phyloP scores from a whole-genome alignment of 1,140 invertebrate genomes.

The Chionoecetes opilio region DNA sequence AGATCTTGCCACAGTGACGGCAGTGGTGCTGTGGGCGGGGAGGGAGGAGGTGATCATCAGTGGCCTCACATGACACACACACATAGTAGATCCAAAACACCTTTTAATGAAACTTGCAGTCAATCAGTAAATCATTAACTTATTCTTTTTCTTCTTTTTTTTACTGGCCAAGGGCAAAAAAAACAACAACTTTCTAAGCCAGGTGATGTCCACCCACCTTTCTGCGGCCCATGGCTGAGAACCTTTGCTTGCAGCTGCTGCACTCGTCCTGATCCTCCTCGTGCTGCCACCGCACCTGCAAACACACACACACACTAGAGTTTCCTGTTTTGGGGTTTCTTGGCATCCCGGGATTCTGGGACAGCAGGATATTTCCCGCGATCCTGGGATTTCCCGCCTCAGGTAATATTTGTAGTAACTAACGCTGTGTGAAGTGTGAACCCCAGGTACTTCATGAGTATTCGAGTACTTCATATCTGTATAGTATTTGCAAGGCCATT shows the following conservation, averaged over 20 bases:
- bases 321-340: no score
- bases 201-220: slow-evolving; percentile 47
- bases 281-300: slow-evolving; percentile 93
- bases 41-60: slow-evolving; percentile 53
- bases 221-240: slow-evolving; percentile 88
- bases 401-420: no score
- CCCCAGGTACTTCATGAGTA: no score
- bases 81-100: neutral
- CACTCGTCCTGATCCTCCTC: slow-evolving; percentile 97
- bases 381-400: no score
- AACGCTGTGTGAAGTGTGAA: no score
- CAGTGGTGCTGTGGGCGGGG: slow-evolving; percentile 91
- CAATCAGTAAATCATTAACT: no score
- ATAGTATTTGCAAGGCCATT: no score
- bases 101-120: no score
- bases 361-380: no score
- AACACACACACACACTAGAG: neutral
- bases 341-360: neutral
- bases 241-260: slow-evolving; percentile 90
- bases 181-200: neutral
- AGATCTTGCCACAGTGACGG: slow-evolving; percentile 97
- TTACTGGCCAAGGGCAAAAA: neutral
- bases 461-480: no score
- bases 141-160: no score
- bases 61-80: neutral